Percentiles rank a stretch among this genome's conserved stretches.
phyloP scores from a whole-genome alignment of 2,888 invertebrate genomes.

The Limnephilus lunatus region DNA sequence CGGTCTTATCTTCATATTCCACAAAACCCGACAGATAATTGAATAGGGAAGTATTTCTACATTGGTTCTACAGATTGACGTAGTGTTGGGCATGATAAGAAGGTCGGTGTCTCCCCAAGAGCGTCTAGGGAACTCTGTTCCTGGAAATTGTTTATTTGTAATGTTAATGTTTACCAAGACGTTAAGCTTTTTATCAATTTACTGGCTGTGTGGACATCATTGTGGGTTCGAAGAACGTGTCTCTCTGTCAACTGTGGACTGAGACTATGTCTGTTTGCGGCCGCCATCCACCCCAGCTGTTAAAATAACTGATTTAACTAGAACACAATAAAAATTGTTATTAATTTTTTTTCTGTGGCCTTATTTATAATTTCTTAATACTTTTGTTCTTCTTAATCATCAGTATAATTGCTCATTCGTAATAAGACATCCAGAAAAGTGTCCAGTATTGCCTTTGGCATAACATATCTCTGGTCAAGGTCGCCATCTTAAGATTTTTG shows the following conservation, averaged over 20 bases:
- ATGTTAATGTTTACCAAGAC: conserved; percentile 22
- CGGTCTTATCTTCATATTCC: background rate
- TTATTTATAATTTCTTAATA: background rate
- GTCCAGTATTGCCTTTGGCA: background rate
- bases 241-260: conserved; percentile 1
- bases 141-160: conserved; percentile 3
- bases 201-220: conserved; percentile 23
- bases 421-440: background rate
- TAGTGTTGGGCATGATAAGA: background rate
- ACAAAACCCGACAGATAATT: background rate
- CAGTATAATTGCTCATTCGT: background rate
- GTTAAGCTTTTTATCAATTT: conserved; percentile 31
- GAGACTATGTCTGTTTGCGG: background rate
- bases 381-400: background rate
- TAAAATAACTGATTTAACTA: background rate
- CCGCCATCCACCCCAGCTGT: background rate
- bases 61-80: background rate
- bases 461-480: background rate
- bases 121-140: background rate
- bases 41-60: background rate
- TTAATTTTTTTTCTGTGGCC: background rate
- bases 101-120: background rate
- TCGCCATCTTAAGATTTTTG: background rate
- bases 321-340: background rate
- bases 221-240: conserved; percentile 17